Evolutionary conservation across 2,113 vertebrate genomes (phyloP).

Genomic region (Phyllostomus discolor): DNA sequence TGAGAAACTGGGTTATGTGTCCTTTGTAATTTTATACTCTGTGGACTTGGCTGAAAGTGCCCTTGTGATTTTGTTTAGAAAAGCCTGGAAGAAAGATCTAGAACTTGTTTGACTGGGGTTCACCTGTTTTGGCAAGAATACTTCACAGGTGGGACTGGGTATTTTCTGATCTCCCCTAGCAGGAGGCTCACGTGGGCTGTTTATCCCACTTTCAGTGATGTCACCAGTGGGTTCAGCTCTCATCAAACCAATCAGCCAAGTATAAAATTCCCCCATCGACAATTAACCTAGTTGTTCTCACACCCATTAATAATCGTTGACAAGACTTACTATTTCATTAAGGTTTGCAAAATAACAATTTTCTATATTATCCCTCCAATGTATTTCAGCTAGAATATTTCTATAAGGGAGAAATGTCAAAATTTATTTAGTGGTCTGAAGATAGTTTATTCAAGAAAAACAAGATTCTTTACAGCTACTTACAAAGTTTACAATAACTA

Average conservation of each 20-base stretch:
- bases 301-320: neutral
- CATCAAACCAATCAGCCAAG: neutral
- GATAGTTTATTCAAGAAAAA: neutral
- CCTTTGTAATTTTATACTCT: neutral
- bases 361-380: neutral
- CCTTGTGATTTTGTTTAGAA: neutral
- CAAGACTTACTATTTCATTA: neutral
- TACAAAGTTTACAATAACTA: neutral
- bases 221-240: neutral
- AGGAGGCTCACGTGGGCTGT: neutral
- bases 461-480: neutral
- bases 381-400: neutral
- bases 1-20: neutral
- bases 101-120: neutral
- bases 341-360: neutral
- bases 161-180: neutral
- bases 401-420: neutral
- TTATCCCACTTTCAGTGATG: neutral
- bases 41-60: neutral
- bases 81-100: neutral
- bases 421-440: neutral
- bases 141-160: neutral
- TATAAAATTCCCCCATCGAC: neutral
- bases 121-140: neutral
- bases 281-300: neutral